Base-by-base conservation (phyloP, 2,113 vertebrate species). In the Hyla sarda region DNA sequence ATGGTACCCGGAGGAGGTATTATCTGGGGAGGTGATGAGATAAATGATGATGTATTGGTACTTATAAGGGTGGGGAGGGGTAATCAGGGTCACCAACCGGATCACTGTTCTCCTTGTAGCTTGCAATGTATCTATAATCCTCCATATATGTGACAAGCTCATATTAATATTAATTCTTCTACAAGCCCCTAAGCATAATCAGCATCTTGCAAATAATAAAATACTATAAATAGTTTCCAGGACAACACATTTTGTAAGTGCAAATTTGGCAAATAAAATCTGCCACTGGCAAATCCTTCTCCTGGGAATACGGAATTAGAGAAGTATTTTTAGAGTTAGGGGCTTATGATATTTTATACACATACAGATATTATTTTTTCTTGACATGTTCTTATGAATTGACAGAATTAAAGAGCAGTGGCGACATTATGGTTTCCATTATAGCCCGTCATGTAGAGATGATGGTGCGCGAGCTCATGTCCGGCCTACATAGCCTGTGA, bases 151-250 rank as follows among this genome's bases (percentile, higher is more conserved):
- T 81, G 78, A 65, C 34, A 62, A 34, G 34, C 78, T 81, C 25
- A 45, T 81, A 47, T 47, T 65, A 81, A 81, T 81, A 81, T 65
- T 81, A 41, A 62, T 81, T 81, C 78, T 47, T 81, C 78, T 81
- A 23, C n/a, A 79, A 65, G 58, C 37, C 78, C 78, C 34, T 28
- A 65, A 81, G 78, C 34, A 47, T 65, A 81, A 81, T 81, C 60
- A 81, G 58, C 45, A 65, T 37, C 78, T 65, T 81, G 78, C 78
- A 81, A 81, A 81, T 81, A 81, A 65, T 65, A 37, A 65, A 81
- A 62, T 65, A 62, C 78, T 81, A 81, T 81, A 81, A 81, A 81
- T 81, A 81, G 78, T 81, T 81, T 81, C 78, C 78, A 81, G 78
- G 78, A 81, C 78, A 81, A 81, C 78, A 81, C 78, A 62, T 62